phyloP scores from a whole-genome alignment of 2,888 invertebrate genomes.

The Bombyx huttoni region DNA sequence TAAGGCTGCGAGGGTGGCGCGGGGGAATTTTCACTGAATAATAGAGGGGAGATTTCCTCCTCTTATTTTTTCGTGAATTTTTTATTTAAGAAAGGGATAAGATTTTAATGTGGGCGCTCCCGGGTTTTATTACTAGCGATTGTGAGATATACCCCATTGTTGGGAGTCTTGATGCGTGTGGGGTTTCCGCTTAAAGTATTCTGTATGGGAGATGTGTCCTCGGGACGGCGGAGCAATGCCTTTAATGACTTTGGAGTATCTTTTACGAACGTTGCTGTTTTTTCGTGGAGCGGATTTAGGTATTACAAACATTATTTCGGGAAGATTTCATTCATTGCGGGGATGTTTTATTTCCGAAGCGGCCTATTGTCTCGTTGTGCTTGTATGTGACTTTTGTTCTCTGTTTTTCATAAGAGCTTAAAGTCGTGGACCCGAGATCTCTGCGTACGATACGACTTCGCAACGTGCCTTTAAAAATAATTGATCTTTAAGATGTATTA shows the following conservation, averaged over 20 bases:
- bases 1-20: conserved; percentile 21
- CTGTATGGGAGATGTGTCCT: conserved; percentile 48
- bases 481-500: no score
- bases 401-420: no score
- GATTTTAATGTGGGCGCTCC: conserved; percentile 69
- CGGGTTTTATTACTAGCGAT: conserved; percentile 64
- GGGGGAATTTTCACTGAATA: conserved; percentile 52
- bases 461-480: no score
- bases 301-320: conserved; percentile 1
- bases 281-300: conserved; percentile 2
- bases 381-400: no score
- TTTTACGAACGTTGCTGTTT: conserved; percentile 6
- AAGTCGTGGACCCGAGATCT: no score
- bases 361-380: not conserved
- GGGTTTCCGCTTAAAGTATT: conserved; percentile 67
- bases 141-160: conserved; percentile 63
- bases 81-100: conserved; percentile 73
- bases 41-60: conserved; percentile 61
- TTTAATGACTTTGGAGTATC: conserved; percentile 45
- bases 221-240: conserved; percentile 29
- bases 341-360: not conserved
- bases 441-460: no score
- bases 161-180: conserved; percentile 57
- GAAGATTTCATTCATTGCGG: not conserved
- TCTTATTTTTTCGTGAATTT: conserved; percentile 71